Percentiles rank a stretch among this genome's conserved stretches.
phyloP scores from a whole-genome alignment of 2,888 invertebrate genomes.

The Agrenia bidenticulata region DNA sequence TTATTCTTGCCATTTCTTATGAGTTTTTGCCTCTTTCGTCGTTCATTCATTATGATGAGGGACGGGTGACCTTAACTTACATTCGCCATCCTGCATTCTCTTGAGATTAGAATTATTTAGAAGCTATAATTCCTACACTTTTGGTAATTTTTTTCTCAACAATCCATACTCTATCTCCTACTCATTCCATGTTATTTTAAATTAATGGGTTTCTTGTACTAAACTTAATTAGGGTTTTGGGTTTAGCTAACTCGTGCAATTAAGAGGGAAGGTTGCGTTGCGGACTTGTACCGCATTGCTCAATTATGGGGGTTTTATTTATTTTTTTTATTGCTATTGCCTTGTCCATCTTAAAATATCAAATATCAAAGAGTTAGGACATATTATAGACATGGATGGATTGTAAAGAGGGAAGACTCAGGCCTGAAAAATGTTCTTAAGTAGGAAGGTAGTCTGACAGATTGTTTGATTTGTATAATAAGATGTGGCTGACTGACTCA shows the following conservation, averaged over 20 bases:
- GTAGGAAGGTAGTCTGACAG: neutral
- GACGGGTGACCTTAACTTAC: slow-evolving; percentile 21
- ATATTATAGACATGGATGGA: too few species aligned
- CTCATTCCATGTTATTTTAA: neutral
- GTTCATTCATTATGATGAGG: slow-evolving; percentile 9
- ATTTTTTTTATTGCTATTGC: neutral
- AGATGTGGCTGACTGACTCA: neutral
- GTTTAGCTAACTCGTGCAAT: neutral
- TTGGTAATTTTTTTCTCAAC: too few species aligned
- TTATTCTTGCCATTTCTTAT: slow-evolving; percentile 6
- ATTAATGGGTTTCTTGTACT: neutral
- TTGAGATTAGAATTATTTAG: neutral
- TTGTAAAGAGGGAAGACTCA: neutral
- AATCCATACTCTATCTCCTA: neutral
- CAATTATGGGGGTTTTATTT: neutral
- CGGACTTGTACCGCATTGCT: neutral
- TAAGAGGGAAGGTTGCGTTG: neutral
- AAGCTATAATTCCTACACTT: neutral
- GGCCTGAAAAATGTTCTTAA: neutral
- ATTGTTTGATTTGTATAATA: slow-evolving; percentile 12
- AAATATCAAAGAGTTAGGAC: too few species aligned
- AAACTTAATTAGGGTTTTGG: slow-evolving; percentile 3
- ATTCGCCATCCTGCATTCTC: slow-evolving; percentile 1
- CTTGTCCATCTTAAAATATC: too few species aligned
- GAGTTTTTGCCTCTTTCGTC: slow-evolving; percentile 5